Evolutionary conservation across 2,113 vertebrate species (phyloP).

Genomic region (Physeter macrocephalus): DNA sequence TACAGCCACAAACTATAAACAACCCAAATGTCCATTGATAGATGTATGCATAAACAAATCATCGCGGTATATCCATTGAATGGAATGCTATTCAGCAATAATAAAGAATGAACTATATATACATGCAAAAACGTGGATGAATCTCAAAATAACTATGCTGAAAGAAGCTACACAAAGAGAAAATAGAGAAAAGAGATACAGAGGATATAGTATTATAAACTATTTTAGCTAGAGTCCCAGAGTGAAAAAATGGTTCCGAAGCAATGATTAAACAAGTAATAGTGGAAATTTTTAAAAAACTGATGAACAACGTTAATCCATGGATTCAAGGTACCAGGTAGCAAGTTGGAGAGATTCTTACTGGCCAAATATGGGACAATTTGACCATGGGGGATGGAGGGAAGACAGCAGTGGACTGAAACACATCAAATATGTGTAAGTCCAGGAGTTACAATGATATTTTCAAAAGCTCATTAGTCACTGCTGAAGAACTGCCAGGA

Average conservation of each 20-base stretch:
- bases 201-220: not conserved
- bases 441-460: not conserved
- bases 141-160: not conserved
- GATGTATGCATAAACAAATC: not conserved
- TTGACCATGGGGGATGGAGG: not conserved
- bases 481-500: not conserved
- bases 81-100: not conserved
- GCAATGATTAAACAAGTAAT: not conserved
- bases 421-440: not conserved
- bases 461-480: not conserved
- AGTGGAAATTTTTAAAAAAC: not conserved
- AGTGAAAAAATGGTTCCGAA: not conserved
- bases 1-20: not conserved
- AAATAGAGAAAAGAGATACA: not conserved
- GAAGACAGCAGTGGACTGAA: not conserved
- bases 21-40: not conserved
- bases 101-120: not conserved
- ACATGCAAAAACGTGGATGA: not conserved
- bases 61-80: too few relatives aligned
- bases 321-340: not conserved
- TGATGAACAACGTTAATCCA: not conserved
- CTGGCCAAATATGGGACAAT: not conserved
- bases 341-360: not conserved
- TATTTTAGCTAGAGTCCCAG: not conserved
- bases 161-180: not conserved